Percentiles rank a stretch among this genome's conserved stretches.
phyloP scores from a whole-genome alignment of 2,797 vertebrate species.

The Knipowitschia caucasica region DNA sequence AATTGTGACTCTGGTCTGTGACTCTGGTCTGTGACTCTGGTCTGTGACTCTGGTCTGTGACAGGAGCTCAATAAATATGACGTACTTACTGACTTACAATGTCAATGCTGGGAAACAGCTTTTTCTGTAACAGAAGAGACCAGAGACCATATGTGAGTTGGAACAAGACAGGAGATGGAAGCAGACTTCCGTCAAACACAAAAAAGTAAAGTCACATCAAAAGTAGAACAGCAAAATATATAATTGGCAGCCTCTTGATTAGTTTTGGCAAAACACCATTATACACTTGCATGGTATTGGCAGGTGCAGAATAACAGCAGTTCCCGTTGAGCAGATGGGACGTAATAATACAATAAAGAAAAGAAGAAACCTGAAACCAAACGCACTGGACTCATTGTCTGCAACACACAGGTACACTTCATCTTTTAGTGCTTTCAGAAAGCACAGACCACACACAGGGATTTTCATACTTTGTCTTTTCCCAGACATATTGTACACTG shows the following conservation, averaged over 20 bases:
- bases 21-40: too few species aligned
- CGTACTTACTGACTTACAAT: too few species aligned
- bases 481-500: conserved; percentile 39
- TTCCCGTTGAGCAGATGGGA: conserved; percentile 63
- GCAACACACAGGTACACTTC: conserved; percentile 36
- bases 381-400: conserved; percentile 51
- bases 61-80: too few species aligned
- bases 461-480: conserved; percentile 33
- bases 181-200: too few species aligned
- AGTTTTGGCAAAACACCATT: conserved; percentile 13
- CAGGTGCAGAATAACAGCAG: conserved; percentile 38
- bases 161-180: too few species aligned
- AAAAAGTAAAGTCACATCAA: too few species aligned
- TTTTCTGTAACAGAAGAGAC: too few species aligned
- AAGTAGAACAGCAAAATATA: not conserved
- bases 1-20: too few species aligned
- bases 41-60: too few species aligned
- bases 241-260: too few species aligned
- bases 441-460: conserved; percentile 20
- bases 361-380: conserved; percentile 65
- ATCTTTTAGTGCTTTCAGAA: not conserved
- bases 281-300: conserved; percentile 1
- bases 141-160: too few species aligned
- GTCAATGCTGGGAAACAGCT: too few species aligned
- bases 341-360: conserved; percentile 53